Conservation (phyloP, 2,888 invertebrate genomes). For the Mechanitis mazaeus region DNA sequence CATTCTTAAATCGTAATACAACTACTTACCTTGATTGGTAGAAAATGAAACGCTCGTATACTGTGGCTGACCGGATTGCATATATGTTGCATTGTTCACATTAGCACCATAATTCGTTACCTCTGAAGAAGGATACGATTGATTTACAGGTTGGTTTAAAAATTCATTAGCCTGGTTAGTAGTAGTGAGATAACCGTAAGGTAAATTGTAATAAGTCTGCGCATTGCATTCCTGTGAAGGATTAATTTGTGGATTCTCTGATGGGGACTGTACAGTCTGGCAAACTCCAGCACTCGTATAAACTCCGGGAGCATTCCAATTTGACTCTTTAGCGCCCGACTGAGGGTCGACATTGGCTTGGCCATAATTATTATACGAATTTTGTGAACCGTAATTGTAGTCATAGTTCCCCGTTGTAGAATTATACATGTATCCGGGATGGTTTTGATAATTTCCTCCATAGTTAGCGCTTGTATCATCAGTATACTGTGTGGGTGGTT, state of each 20-base stretch:
- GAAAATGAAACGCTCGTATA: conserved; percentile 53
- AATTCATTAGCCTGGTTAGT: conserved; percentile 48
- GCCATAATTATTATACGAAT: conserved; percentile 45
- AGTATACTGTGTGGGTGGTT: conserved; percentile 35
- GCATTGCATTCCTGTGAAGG: conserved; percentile 37
- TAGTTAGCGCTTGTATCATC: conserved; percentile 40
- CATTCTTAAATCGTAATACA: conserved; percentile 22
- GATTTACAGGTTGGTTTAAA: conserved; percentile 34
- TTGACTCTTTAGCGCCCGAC: conserved; percentile 41
- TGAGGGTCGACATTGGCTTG: conserved; percentile 43
- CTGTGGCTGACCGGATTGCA: conserved; percentile 54
- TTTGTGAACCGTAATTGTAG: conserved; percentile 80
- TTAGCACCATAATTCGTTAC: conserved; percentile 53
- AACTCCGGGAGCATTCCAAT: conserved; percentile 49
- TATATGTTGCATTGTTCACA: conserved; percentile 59
- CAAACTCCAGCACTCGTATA: conserved; percentile 71
- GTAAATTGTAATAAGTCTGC: conserved; percentile 64
- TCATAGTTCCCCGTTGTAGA: conserved; percentile 74
- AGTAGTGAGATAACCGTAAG: conserved; percentile 67
- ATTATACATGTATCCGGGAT: conserved; percentile 80
- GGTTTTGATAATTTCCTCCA: conserved; percentile 64
- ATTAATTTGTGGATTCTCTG: conserved; percentile 47
- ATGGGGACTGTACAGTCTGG: conserved; percentile 68
- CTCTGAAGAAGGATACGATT: conserved; percentile 18
- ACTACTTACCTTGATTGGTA: conserved; percentile 63